These are phyloP conservation scores for Erpobdella octoculata DNA, from an alignment of 2,888 invertebrate genomes.

Conservation along the genomic window DNA sequence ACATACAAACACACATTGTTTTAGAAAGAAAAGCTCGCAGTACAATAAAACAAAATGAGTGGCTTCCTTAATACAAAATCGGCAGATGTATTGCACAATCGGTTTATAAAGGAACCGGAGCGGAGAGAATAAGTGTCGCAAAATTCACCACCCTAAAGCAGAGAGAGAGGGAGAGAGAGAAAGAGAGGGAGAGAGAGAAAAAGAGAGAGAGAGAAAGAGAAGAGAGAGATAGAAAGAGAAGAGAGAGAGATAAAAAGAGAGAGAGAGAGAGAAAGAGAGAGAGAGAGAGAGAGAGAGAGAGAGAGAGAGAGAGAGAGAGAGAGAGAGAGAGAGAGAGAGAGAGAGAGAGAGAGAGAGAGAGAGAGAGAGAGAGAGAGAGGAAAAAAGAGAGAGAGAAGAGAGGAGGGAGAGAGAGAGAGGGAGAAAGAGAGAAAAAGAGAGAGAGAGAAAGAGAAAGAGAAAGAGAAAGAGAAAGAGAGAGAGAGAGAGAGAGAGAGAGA, in stretches of 20 bases:
- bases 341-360: background rate
- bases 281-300: constrained; percentile 6
- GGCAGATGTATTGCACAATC: too few species aligned
- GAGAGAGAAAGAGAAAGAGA: background rate
- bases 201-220: constrained; percentile 1
- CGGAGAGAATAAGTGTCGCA: too few species aligned
- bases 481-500: too few species aligned
- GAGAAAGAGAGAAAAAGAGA: background rate
- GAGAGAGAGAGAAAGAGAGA: constrained; percentile 9
- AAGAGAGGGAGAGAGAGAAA: background rate
- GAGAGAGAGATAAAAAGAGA: background rate
- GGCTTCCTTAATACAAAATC: too few species aligned
- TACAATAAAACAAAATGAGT: too few species aligned
- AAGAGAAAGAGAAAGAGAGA: background rate
- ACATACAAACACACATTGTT: too few species aligned
- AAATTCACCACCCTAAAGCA: too few species aligned
- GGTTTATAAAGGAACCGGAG: too few species aligned
- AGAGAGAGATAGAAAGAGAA: background rate
- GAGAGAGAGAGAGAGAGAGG: background rate
- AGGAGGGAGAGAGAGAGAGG: background rate
- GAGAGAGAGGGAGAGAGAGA: constrained; percentile 6
- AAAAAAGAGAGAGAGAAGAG: background rate
- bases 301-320: constrained; percentile 5
- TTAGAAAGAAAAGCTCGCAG: too few species aligned
- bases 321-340: background rate